phyloP scores from a whole-genome alignment of 2,888 invertebrate genomes.

The Scaptomyza cyrtandrae region DNA sequence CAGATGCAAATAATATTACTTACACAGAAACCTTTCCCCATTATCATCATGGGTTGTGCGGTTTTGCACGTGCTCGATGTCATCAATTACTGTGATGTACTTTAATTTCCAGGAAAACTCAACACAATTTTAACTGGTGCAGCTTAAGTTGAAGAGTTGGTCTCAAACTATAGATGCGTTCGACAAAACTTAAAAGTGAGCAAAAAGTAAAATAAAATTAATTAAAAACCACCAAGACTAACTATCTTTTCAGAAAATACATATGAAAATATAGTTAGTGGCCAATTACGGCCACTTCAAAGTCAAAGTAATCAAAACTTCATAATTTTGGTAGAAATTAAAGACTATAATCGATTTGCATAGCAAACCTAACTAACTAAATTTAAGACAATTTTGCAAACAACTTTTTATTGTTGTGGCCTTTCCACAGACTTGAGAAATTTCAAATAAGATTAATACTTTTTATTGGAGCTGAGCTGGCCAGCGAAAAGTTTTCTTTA shows the following conservation, averaged over 20 bases:
- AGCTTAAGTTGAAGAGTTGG: constrained; percentile 11
- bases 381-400: constrained; percentile 4
- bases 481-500: constrained; percentile 34
- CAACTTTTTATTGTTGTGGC: constrained; percentile 16
- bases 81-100: constrained; percentile 5
- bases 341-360: constrained; percentile 25
- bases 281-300: neutral
- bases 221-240: neutral
- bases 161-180: neutral
- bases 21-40: constrained; percentile 13
- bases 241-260: too few relatives aligned
- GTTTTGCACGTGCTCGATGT: constrained; percentile 35
- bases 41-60: constrained; percentile 13
- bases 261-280: neutral
- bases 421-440: constrained; percentile 29
- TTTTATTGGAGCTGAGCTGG: constrained; percentile 36
- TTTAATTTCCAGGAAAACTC: constrained; percentile 9
- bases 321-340: constrained; percentile 24
- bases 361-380: constrained; percentile 7
- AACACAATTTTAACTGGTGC: constrained; percentile 1
- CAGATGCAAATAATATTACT: constrained; percentile 4
- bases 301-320: neutral
- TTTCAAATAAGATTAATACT: constrained; percentile 58
- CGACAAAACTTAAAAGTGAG: neutral
- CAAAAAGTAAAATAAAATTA: neutral